phyloP scores from a whole-genome alignment of 2,888 invertebrate species.

The Cerastis rubricosa region DNA sequence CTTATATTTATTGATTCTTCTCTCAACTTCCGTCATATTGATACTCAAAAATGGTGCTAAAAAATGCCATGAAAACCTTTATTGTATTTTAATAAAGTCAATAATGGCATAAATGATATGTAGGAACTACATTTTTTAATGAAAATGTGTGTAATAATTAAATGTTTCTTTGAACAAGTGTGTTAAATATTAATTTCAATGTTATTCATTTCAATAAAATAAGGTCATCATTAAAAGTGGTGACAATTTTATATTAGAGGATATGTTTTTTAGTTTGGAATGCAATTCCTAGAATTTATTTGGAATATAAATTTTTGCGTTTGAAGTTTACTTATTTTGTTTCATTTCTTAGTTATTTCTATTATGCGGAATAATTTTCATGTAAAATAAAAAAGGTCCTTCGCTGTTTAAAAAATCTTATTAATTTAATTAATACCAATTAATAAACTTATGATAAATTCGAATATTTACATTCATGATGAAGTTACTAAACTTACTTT shows the following conservation, averaged over 20 bases:
- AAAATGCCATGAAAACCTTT: constrained; percentile 17
- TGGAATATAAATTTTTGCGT: constrained; percentile 39
- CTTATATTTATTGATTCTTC: not conserved
- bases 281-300: constrained; percentile 24
- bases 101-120: constrained; percentile 15
- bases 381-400: not conserved
- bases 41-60: constrained; percentile 46
- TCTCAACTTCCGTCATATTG: not conserved
- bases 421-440: constrained; percentile 8
- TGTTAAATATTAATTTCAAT: constrained; percentile 15
- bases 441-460: not conserved
- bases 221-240: constrained; percentile 16
- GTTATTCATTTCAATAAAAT: constrained; percentile 17
- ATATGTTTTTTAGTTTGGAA: constrained; percentile 13
- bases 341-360: constrained; percentile 28
- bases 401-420: not conserved
- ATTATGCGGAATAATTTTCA: not conserved
- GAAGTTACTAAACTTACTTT: not conserved
- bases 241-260: constrained; percentile 6
- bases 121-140: constrained; percentile 7
- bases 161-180: constrained; percentile 28
- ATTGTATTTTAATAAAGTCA: constrained; percentile 24
- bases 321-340: constrained; percentile 20
- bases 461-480: constrained; percentile 23
- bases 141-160: constrained; percentile 8